A percentile compares a stretch with the other conserved stretches of the same genome.
Conservation (phyloP, 2,888 invertebrate genomes). For the Epirrita christyi region DNA sequence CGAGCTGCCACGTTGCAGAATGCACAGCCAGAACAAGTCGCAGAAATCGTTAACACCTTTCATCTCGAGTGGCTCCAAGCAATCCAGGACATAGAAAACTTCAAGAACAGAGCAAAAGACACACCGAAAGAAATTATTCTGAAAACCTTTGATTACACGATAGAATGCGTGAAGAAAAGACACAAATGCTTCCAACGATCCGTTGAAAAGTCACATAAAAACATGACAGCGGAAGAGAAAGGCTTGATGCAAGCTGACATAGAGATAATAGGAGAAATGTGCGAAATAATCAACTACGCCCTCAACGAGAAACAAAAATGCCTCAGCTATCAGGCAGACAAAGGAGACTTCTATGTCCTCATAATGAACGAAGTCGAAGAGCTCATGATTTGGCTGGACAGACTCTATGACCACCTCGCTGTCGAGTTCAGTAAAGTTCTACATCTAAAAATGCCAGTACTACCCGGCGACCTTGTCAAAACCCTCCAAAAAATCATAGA, state of each 20-base stretch:
- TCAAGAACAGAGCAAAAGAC: slow-evolving; percentile 43
- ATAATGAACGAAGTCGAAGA: slow-evolving; percentile 51
- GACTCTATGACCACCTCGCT: slow-evolving; percentile 47
- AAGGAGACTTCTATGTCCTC: slow-evolving; percentile 44
- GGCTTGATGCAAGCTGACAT: slow-evolving; percentile 40
- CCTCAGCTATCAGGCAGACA: slow-evolving; percentile 43
- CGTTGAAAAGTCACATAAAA: slow-evolving; percentile 26
- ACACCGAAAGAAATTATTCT: slow-evolving; percentile 46
- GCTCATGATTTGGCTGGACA: slow-evolving; percentile 56
- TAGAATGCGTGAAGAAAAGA: slow-evolving; percentile 41
- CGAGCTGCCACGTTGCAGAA: slow-evolving; percentile 35
- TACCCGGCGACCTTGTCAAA: slow-evolving; percentile 41
- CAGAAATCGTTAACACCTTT: slow-evolving; percentile 42
- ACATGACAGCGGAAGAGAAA: slow-evolving; percentile 38
- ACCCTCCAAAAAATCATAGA: slow-evolving; percentile 44
- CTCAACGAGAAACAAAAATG: slow-evolving; percentile 46
- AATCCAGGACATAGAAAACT: slow-evolving; percentile 47
- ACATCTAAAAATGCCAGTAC: slow-evolving; percentile 35
- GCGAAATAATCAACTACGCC: slow-evolving; percentile 39
- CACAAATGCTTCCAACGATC: slow-evolving; percentile 35
- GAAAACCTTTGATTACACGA: slow-evolving; percentile 47
- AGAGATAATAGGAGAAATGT: slow-evolving; percentile 44
- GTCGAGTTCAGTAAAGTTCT: slow-evolving; percentile 43
- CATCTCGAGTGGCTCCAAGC: slow-evolving; percentile 53
- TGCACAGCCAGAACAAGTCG: slow-evolving; percentile 27